Base-by-base conservation (phyloP, 1,140 invertebrate species). In the Drosophila kohkoa region DNA sequence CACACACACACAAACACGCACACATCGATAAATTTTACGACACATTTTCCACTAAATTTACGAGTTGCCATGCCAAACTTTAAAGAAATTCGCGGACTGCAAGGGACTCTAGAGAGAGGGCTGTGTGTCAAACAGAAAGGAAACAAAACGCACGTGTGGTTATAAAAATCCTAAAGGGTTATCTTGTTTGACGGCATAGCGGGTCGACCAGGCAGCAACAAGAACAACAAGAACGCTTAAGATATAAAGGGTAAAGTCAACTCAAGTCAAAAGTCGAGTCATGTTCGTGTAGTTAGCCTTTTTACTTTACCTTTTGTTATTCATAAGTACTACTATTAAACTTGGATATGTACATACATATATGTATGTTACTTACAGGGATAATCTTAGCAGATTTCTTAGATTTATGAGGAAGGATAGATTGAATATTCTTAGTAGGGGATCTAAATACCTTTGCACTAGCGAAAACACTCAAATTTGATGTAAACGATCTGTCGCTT, bases 11-110 rank as follows among this genome's bases (percentile, higher is more conserved):
- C 20, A 30, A n/a, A n/a, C n/a, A n/a, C n/a, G n/a, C 46, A 32
- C 58, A 38, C 16, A 68, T 43, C 38, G 41, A 43, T 65, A 63
- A 64, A 77, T 71, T 77, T 87, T 82, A 82, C 74, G 79, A 62
- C 60, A 72, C 67, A 82, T 64, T 87, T 63, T 66, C 69, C 54
- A 62, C 66, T 70, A 74, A 77, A 75, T 77, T 86, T 86, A 71
- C 68, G 79, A 86, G 67, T 68, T 66, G 58, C 52, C 67, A 70
- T 63, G 62, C 52, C 52, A 79, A 82, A 76, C 71, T 87, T 76
- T 79, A 66, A 75, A 76, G 64, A 87, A 87, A 66, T 73, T 68
- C 59, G 54, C 58, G 67, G 48, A 38, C 60, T 48, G 20, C 60
- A 32, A 32, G 15, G 13, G 28, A 43, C 30, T 11, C 41, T 1